Percentiles rank a stretch among this genome's conserved stretches.
phyloP scores from a whole-genome alignment of 2,113 vertebrate genomes.

The Cariama cristata region DNA sequence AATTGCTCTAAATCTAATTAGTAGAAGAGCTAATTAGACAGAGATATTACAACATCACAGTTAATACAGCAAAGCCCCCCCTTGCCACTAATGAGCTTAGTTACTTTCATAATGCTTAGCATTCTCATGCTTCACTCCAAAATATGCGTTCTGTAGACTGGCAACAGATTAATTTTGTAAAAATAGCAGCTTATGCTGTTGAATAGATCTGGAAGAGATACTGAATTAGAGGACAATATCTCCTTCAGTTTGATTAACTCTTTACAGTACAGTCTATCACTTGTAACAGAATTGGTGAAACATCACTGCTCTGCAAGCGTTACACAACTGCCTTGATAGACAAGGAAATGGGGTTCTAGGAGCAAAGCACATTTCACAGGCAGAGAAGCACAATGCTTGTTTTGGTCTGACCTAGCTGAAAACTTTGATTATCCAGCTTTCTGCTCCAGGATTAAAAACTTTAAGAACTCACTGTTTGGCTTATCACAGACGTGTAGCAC shows the following conservation, averaged over 20 bases:
- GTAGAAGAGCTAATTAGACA: slow-evolving; percentile 63
- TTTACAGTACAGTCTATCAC: background rate
- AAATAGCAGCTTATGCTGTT: background rate
- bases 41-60: slow-evolving; percentile 21
- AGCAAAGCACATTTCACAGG: background rate
- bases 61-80: slow-evolving; percentile 47
- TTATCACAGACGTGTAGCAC: background rate
- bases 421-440: background rate
- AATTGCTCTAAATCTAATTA: slow-evolving; percentile 71
- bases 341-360: rapidly evolving
- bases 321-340: rapidly evolving
- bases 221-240: background rate
- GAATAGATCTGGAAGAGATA: background rate
- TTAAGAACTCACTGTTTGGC: background rate
- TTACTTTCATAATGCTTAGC: background rate
- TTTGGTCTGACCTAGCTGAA: background rate
- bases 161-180: background rate
- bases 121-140: background rate
- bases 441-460: background rate
- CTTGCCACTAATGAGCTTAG: slow-evolving; percentile 49
- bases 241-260: background rate
- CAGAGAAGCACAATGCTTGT: background rate
- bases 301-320: rapidly evolving
- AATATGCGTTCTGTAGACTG: background rate
- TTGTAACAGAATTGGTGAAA: background rate